Evolutionary conservation across 2,888 invertebrate genomes (phyloP).

Genomic region (Apoda limacodes): DNA sequence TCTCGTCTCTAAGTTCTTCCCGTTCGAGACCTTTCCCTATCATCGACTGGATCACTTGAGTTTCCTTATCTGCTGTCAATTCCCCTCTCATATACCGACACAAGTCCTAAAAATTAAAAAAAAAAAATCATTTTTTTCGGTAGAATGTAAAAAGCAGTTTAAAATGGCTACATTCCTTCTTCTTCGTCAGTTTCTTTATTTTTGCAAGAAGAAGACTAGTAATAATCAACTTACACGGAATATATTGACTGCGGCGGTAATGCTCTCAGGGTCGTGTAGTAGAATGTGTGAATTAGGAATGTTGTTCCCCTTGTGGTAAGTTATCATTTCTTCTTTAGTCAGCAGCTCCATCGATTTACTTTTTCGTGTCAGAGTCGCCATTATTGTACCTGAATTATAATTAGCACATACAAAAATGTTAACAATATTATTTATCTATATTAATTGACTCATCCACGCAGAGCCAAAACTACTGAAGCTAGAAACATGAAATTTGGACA

Average conservation of each 20-base stretch:
- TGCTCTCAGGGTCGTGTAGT: conserved; percentile 95
- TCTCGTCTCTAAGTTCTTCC: conserved; percentile 92
- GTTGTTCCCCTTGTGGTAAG: conserved; percentile 86
- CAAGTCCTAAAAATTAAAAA: conserved; percentile 73
- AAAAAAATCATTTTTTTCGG: too few relatives aligned
- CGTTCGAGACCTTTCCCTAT: conserved; percentile 90
- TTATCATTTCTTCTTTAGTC: conserved; percentile 93
- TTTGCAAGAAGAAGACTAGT: too few relatives aligned
- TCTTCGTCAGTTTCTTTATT: too few relatives aligned
- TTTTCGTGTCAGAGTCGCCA: conserved; percentile 86
- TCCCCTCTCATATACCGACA: conserved; percentile 93
- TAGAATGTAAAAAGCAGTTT: neutral
- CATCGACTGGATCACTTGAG: conserved; percentile 84
- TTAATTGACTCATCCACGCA: too few relatives aligned
- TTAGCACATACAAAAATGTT: neutral
- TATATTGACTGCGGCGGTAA: conserved; percentile 88
- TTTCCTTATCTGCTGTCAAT: conserved; percentile 84
- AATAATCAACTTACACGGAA: conserved; percentile 88
- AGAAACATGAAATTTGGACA: too few relatives aligned
- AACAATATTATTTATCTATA: too few relatives aligned
- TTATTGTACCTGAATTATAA: conserved; percentile 77
- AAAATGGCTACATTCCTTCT: too few relatives aligned
- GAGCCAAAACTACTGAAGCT: too few relatives aligned
- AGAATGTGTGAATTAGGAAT: conserved; percentile 95
- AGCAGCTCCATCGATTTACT: conserved; percentile 82